A percentile compares a stretch with the other conserved stretches of the same genome.
phyloP scores from a whole-genome alignment of 1,140 invertebrate genomes.

The Stratiolaelaps scimitus region DNA sequence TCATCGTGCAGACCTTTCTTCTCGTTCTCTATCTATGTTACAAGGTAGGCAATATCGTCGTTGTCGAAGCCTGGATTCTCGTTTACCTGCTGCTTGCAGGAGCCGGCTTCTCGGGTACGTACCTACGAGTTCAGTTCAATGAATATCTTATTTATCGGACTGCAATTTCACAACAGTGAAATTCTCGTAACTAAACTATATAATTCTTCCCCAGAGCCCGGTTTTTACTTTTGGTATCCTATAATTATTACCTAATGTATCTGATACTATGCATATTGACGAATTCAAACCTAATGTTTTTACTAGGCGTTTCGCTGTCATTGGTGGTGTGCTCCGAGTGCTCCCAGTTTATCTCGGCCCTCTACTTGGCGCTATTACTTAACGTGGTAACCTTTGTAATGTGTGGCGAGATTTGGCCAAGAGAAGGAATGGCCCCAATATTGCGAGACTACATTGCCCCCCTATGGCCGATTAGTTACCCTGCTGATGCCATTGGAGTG shows the following conservation, averaged over 20 bases:
- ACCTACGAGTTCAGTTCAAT: background rate
- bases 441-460: slow-evolving; percentile 1
- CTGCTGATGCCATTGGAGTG: slow-evolving; percentile 10
- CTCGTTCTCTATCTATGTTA: background rate
- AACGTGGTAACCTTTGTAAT: slow-evolving; percentile 7
- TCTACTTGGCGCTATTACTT: slow-evolving; percentile 9
- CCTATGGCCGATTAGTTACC: slow-evolving; percentile 17
- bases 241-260: too few relatives aligned
- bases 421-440: background rate
- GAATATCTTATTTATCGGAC: background rate
- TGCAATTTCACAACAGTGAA: background rate
- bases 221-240: background rate
- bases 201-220: background rate
- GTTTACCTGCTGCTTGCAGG: background rate
- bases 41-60: background rate
- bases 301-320: slow-evolving; percentile 2
- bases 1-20: background rate
- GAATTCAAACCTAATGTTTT: too few relatives aligned
- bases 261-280: too few relatives aligned
- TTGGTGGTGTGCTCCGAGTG: background rate
- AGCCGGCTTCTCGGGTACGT: background rate
- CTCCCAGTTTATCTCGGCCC: slow-evolving; percentile 7
- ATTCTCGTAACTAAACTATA: background rate
- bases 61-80: background rate
- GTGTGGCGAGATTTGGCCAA: slow-evolving; percentile 14